Percentiles rank a stretch among this genome's conserved stretches.
Conservation (phyloP, 2,797 vertebrate genomes). For the Poliocrania exsul region DNA sequence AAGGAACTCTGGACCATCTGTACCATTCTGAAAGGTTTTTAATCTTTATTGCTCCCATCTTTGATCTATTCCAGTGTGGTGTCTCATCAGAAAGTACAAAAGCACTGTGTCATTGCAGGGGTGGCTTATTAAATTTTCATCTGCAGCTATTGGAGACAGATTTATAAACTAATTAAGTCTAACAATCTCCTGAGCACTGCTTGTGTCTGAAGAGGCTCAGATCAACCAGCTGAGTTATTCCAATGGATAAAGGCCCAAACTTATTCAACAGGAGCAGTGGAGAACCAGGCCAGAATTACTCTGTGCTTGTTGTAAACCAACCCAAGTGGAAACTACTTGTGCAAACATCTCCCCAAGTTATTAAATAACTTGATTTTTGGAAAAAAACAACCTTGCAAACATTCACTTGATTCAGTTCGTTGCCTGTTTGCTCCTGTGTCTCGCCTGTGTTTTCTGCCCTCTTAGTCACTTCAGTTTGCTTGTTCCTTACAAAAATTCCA, state of each 20-base stretch:
- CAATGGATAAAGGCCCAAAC: background rate
- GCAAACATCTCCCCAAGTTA: background rate
- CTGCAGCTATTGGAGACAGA: background rate
- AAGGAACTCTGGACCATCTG: background rate
- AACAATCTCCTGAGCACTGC: background rate
- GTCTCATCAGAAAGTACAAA: background rate
- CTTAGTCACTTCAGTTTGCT: background rate
- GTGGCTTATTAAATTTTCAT: background rate
- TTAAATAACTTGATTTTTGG: background rate
- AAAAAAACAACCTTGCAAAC: background rate
- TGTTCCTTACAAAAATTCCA: background rate
- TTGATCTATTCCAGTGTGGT: background rate
- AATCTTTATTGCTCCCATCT: background rate
- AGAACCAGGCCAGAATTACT: background rate
- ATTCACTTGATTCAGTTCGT: background rate
- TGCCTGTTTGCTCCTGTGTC: background rate
- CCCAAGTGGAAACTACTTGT: background rate
- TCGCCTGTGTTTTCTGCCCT: background rate
- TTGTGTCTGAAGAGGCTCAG: background rate
- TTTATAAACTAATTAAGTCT: constrained; percentile 35
- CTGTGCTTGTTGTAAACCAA: background rate
- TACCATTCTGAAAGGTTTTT: background rate
- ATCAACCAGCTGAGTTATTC: background rate
- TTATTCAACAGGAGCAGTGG: background rate
- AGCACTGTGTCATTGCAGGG: background rate